Percentiles rank a stretch among this genome's conserved stretches.
phyloP scores from a whole-genome alignment of 2,888 invertebrate species.

The Megalurothrips usitatus region DNA sequence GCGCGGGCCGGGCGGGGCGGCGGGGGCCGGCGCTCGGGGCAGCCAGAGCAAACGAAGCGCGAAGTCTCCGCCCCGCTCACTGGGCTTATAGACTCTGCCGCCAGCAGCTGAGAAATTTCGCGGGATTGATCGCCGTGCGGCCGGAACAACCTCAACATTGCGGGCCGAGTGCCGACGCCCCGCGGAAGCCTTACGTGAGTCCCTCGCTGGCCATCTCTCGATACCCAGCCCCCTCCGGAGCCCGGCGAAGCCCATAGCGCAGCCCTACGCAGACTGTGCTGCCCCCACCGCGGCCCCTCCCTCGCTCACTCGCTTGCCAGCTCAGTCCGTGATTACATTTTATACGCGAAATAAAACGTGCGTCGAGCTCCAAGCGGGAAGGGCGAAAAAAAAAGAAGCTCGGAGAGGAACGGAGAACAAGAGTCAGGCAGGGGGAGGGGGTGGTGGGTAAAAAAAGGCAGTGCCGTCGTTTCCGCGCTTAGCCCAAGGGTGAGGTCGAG shows the following conservation, averaged over 20 bases:
- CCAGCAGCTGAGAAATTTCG: too few species aligned
- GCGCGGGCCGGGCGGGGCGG: too few species aligned
- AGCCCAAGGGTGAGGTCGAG: slow-evolving; percentile 9
- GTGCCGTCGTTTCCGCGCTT: background rate
- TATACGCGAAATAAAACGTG: slow-evolving; percentile 18
- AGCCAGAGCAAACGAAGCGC: too few species aligned
- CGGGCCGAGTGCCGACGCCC: too few species aligned
- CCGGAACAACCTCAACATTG: too few species aligned
- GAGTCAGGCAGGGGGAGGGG: background rate
- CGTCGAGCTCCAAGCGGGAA: background rate
- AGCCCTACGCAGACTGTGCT: background rate
- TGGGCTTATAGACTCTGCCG: too few species aligned
- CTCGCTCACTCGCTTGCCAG: background rate
- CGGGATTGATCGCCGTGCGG: too few species aligned
- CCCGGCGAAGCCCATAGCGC: background rate
- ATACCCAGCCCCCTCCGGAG: background rate
- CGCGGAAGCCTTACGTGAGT: too few species aligned
- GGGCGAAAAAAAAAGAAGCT: background rate
- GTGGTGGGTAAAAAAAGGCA: background rate
- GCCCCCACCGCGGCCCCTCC: background rate
- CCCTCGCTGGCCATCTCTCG: background rate
- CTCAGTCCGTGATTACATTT: slow-evolving; percentile 20
- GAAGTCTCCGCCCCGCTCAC: too few species aligned
- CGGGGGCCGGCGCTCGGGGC: too few species aligned
- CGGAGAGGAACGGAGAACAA: background rate